Conservation (phyloP, 2,797 vertebrate species). For the Oreochromis grahami region DNA sequence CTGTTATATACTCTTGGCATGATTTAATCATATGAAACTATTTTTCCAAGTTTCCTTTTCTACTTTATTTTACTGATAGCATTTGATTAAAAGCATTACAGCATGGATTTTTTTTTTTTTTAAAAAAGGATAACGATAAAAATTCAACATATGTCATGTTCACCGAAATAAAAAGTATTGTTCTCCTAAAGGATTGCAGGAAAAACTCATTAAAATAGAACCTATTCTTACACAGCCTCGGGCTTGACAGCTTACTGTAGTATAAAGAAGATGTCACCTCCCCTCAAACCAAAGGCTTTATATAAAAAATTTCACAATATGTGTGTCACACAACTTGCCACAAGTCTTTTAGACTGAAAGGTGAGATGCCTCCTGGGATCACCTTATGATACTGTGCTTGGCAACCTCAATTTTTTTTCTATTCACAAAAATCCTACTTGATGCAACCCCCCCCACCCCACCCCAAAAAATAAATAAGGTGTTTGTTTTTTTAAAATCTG, state of each 20-base stretch:
- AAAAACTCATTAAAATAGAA: slow-evolving; percentile 3
- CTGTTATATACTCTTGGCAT: background rate
- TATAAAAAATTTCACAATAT: slow-evolving; percentile 30
- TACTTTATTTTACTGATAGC: background rate
- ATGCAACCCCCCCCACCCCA: background rate
- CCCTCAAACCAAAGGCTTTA: slow-evolving; percentile 43
- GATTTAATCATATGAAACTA: background rate
- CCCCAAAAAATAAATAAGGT: background rate
- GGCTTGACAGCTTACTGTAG: slow-evolving; percentile 43
- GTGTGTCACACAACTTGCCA: slow-evolving; percentile 35
- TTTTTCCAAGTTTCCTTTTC: background rate
- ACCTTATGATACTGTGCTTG: background rate
- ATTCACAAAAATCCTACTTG: background rate
- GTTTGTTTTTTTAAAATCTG: background rate
- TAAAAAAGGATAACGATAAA: background rate
- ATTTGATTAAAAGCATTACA: background rate
- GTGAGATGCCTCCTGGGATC: slow-evolving; percentile 42
- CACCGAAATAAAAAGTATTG: background rate
- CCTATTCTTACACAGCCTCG: slow-evolving; percentile 16
- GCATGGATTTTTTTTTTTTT: background rate
- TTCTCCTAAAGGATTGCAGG: background rate
- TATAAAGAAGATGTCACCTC: slow-evolving; percentile 45
- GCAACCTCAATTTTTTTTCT: background rate
- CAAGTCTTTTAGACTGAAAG: slow-evolving; percentile 16
- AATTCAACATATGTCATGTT: background rate